Evolutionary conservation across 2,797 vertebrate genomes (phyloP).

Genomic region (Morus bassanus): DNA sequence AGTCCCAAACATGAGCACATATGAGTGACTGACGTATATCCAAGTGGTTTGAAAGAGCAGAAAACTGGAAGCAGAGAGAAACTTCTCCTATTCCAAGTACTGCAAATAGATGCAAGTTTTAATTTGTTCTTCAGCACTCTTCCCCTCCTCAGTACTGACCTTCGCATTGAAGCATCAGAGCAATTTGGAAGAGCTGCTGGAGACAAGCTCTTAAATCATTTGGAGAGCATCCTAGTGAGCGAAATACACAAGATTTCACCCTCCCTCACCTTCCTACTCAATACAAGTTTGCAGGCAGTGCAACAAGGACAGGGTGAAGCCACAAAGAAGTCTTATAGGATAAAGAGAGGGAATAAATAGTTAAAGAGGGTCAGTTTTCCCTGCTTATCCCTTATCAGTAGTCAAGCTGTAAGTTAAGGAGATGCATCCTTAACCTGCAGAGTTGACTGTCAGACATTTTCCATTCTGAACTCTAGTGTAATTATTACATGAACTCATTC

Average conservation of each 20-base stretch:
- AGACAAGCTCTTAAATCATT: background rate
- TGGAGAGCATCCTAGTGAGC: background rate
- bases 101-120: background rate
- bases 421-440: background rate
- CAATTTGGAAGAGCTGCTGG: background rate
- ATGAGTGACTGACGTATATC: background rate
- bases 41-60: background rate
- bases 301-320: background rate
- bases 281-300: background rate
- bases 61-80: background rate
- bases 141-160: background rate
- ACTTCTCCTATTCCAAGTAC: background rate
- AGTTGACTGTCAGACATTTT: background rate
- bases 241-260: background rate
- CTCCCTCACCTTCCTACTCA: background rate
- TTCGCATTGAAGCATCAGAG: background rate
- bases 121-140: background rate
- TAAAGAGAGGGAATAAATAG: slow-evolving; percentile 37
- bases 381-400: background rate
- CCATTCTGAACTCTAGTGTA: background rate
- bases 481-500: background rate
- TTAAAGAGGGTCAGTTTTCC: slow-evolving; percentile 42
- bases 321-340: background rate
- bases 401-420: slow-evolving; percentile 24
- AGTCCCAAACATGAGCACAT: background rate